Evolutionary conservation across 2,113 vertebrate species (phyloP).

Genomic region (Tapirus terrestris): DNA sequence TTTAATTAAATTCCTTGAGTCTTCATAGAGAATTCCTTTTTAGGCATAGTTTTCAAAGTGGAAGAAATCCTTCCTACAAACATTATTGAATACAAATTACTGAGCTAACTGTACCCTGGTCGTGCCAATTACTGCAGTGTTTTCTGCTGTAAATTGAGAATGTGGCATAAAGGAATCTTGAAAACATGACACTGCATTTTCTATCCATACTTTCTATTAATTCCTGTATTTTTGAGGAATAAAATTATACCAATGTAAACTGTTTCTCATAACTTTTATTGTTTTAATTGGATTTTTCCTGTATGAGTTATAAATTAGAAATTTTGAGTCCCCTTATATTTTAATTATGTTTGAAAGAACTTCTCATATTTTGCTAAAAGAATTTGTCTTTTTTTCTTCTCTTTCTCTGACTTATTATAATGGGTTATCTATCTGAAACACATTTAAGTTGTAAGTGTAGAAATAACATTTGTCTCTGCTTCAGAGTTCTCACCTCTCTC

Average conservation of each 20-base stretch:
- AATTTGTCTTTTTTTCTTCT: neutral
- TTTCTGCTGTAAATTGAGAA: slow-evolving; percentile 62
- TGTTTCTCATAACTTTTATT: slow-evolving; percentile 45
- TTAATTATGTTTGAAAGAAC: slow-evolving; percentile 27
- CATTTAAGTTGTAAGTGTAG: slow-evolving; percentile 13
- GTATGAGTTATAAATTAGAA: neutral
- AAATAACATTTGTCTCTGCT: neutral
- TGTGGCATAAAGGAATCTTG: slow-evolving; percentile 51
- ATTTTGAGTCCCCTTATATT: neutral
- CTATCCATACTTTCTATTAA: neutral
- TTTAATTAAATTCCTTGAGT: slow-evolving; percentile 72
- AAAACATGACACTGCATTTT: neutral
- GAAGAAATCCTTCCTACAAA: slow-evolving; percentile 66
- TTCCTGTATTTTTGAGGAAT: neutral
- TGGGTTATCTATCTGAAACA: neutral
- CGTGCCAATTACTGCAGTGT: slow-evolving; percentile 40
- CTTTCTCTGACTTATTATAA: neutral
- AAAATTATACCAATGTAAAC: neutral
- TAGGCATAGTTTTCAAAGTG: slow-evolving; percentile 54
- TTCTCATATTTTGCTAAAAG: slow-evolving; percentile 22
- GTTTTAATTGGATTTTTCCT: slow-evolving; percentile 39
- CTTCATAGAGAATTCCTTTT: slow-evolving; percentile 81
- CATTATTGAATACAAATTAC: slow-evolving; percentile 54
- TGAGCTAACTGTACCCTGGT: slow-evolving; percentile 40
- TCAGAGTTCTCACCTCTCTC: neutral